Conservation (phyloP, 2,888 invertebrate species). For the Hydraecia micacea region DNA sequence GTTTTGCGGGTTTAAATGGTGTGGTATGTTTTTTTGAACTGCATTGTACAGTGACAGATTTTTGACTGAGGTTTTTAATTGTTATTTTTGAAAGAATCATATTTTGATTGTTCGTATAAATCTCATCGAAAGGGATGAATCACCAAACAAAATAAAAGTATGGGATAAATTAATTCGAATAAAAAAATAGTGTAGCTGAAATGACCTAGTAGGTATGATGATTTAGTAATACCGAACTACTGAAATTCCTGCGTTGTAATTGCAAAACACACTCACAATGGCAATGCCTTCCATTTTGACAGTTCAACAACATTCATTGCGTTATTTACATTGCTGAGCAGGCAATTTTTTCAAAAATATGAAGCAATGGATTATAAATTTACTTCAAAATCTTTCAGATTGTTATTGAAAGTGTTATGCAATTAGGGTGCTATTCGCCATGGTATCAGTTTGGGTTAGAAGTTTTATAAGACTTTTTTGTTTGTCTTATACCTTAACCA, state of each 20-base stretch:
- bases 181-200: neutral
- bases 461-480: neutral
- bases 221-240: neutral
- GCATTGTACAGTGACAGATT: constrained; percentile 63
- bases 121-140: neutral
- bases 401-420: too few species aligned
- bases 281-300: too few species aligned
- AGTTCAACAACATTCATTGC: neutral
- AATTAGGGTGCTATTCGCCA: neutral
- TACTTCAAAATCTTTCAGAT: too few species aligned
- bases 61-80: constrained; percentile 61
- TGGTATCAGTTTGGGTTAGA: neutral
- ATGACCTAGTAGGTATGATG: too few species aligned
- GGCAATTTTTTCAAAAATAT: too few species aligned
- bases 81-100: constrained; percentile 20
- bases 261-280: neutral
- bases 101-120: neutral
- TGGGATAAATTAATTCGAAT: neutral
- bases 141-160: neutral
- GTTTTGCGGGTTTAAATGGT: constrained; percentile 61
- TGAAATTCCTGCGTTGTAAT: neutral
- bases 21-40: constrained; percentile 58
- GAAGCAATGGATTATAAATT: too few species aligned
- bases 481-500: neutral
- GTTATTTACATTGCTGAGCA: too few species aligned